Conservation (phyloP, 2,888 invertebrate species). For the Dolomedes plantarius region DNA sequence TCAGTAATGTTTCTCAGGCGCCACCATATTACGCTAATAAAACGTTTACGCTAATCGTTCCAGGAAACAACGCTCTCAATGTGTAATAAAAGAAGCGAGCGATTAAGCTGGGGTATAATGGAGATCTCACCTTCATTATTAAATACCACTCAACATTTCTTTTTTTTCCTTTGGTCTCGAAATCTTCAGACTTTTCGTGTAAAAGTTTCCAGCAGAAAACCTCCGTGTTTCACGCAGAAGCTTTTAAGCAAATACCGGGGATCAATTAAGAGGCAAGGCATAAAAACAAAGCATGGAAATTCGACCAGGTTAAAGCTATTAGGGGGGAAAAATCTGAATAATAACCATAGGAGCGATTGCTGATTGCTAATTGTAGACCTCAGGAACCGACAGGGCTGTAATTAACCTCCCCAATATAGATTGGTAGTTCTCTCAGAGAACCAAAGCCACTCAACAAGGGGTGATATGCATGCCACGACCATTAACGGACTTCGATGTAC, state of each 20-base stretch:
- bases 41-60: too few relatives aligned
- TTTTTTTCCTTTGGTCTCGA: not conserved
- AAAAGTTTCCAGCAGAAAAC: not conserved
- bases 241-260: slow-evolving; percentile 1
- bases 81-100: not conserved
- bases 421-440: slow-evolving; percentile 44
- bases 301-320: not conserved
- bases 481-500: slow-evolving; percentile 42
- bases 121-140: not conserved
- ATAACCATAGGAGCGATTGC: slow-evolving; percentile 29
- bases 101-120: not conserved
- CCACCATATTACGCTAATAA: too few relatives aligned
- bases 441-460: slow-evolving; percentile 39
- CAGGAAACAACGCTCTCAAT: not conserved
- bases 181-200: not conserved
- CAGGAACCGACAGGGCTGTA: slow-evolving; percentile 20
- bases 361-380: slow-evolving; percentile 44
- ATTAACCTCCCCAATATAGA: slow-evolving; percentile 57
- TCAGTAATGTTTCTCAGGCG: too few relatives aligned
- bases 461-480: slow-evolving; percentile 50
- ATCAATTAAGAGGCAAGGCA: slow-evolving; percentile 7
- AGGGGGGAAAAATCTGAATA: not conserved
- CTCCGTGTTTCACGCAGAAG: not conserved
- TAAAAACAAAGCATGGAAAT: slow-evolving; percentile 3
- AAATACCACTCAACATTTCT: not conserved